Base-by-base conservation (phyloP, 2,797 vertebrate genomes). In the Lutjanus campechanus region DNA sequence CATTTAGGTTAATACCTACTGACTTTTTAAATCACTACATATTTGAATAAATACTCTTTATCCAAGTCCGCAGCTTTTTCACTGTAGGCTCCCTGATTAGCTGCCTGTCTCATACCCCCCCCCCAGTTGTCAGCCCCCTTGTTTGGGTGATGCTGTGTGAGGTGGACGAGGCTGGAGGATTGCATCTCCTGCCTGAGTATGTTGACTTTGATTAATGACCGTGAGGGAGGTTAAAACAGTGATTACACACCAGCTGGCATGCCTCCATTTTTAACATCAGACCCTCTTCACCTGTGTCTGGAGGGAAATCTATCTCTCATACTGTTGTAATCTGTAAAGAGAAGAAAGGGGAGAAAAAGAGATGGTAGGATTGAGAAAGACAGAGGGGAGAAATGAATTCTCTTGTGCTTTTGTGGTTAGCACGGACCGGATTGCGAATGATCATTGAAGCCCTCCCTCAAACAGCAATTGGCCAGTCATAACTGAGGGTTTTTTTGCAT, bases 181-280 rank as follows among this genome's bases (percentile, higher is more conserved):
- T 76, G 64, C 85, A 71, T 84, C 83, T 80, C 66, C 81, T 62
- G 69, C 67, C 71, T 29, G 56, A 76, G 64, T 60, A 25, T 73
- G 69, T 66, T 92, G 88, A 89, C 88, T 87, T 89, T 92, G 93
- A 94, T 93, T 86, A 93, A 94, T 92, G 88, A 78, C 80, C 9
- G 50, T 61, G 70, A 88, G 76, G 82, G 82, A 89, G 89, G 89
- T 91, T 92, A 87, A 92, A 93, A 85, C 88, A 86, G 91, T 92
- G 93, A 92, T 93, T 93, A 88, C 85, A 81, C 86, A 86, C 83
- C 89, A 87, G 84, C 83, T 89, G 91, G 87, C 65, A 76, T 55
- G 61, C 79, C 84, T 89, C 79, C 64, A 78, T 86, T 85, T 90
- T 84, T 78, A 89, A 87, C 80, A 73, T 75, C 78, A 79, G 75